Conservation (phyloP, 2,113 vertebrate species). For the Sinocyclocheilus grahami region DNA sequence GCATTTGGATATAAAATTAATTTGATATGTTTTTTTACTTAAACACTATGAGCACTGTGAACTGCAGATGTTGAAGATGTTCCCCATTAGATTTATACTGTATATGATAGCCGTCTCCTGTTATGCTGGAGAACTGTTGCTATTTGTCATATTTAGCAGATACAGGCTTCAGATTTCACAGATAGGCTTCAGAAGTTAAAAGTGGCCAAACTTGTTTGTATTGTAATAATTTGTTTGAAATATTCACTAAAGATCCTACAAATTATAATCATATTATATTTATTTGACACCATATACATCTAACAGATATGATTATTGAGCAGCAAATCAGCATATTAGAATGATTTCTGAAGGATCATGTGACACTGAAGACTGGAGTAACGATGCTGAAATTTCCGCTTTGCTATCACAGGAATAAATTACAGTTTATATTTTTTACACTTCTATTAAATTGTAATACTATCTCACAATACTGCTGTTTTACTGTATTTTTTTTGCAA, state of each 20-base stretch:
- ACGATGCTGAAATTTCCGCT: too few species aligned
- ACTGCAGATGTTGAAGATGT: background rate
- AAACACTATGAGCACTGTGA: background rate
- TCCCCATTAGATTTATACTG: background rate
- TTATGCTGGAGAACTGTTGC: background rate
- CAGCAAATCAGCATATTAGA: too few species aligned
- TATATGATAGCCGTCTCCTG: background rate
- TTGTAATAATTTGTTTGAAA: background rate
- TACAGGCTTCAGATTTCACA: background rate
- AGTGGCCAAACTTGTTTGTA: background rate
- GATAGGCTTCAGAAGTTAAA: background rate
- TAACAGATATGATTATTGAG: too few species aligned
- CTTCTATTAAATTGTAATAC: too few species aligned
- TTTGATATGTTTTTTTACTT: slow-evolving; percentile 6
- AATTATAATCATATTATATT: too few species aligned
- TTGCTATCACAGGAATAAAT: too few species aligned
- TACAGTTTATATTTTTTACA: too few species aligned
- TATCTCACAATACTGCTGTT: too few species aligned
- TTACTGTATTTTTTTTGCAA: too few species aligned
- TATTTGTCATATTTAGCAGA: background rate
- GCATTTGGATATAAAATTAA: slow-evolving; percentile 12
- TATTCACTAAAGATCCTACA: background rate
- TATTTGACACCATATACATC: too few species aligned
- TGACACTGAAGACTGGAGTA: too few species aligned
- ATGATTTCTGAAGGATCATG: too few species aligned